Evolutionary conservation across 2,113 vertebrate genomes (phyloP), one percentile per base, ranked within the genome.

Genomic region (Sinocyclocheilus maitianheensis): DNA sequence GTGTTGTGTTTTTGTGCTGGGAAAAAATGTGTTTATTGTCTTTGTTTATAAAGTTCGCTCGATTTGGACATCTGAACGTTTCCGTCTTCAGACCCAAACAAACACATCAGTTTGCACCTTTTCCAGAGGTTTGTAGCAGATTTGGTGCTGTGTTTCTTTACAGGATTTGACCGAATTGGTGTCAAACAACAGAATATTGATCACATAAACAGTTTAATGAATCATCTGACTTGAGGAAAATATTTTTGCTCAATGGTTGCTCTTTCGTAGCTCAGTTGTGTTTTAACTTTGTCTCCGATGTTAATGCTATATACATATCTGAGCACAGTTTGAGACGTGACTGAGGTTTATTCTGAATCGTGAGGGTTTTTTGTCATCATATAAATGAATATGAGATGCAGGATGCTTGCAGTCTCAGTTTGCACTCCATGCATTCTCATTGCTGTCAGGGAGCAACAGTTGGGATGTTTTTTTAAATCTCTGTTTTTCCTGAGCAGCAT

Each of bases 61-160:
- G 11, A 22, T 72, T 72, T 43, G 69, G 34, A 40, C 67, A 10
- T 37, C 30, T 14, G 26, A 67, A 14, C 1, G 13, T 71, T 71
- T 71, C 34, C 40, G 34, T 71, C 30, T 37, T 37, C 7, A 71
- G 67, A 20, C 8, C 34, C 34, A 71, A 5, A 72, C 69, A 40
- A 72, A 37, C 69, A 40, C 69, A 37, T 69, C 26, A 26, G 18
- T 71, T 71, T 71, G 67, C 67, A 72, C 69, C 69, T 43, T 72
- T 40, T 40, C 69, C 34, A 20, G 34, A 40, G 69, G 14, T 16
- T 34, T 18, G 65, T 18, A 37, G 16, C 9, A 69, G 30, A 18
- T 30, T 20, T 71, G 16, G 1, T 16, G 26, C 5, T 30, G 30
- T 67, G 24, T 69, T 69, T 69, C 67, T 37, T 34, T 69, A 37